Evolutionary conservation across 1,140 invertebrate genomes (phyloP).

Genomic region (Diabrotica virgifera): DNA sequence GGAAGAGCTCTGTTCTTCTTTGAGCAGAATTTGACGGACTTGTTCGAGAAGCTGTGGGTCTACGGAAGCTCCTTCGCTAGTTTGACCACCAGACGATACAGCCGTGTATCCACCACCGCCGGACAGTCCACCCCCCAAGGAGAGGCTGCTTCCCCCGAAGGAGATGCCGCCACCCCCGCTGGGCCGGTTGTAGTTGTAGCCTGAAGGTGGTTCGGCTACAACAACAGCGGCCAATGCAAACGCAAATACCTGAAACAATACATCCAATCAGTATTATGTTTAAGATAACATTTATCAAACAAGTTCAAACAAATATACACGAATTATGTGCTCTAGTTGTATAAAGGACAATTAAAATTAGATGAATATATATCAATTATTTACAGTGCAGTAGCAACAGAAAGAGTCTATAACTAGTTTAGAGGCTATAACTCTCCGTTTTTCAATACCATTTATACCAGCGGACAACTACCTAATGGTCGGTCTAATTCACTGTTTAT

Average conservation of each 20-base stretch:
- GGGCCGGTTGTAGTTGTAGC: slow-evolving; percentile 64
- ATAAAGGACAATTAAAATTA: too few relatives aligned
- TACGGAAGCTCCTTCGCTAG: slow-evolving; percentile 73
- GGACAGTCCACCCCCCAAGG: slow-evolving; percentile 50
- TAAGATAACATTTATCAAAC: too few relatives aligned
- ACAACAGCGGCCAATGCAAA: slow-evolving; percentile 58
- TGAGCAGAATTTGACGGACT: slow-evolving; percentile 75
- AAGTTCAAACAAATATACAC: too few relatives aligned
- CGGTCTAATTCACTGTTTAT: too few relatives aligned
- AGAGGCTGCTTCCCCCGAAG: slow-evolving; percentile 45
- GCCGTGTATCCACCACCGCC: slow-evolving; percentile 69
- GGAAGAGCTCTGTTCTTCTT: slow-evolving; percentile 67
- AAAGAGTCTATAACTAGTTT: too few relatives aligned
- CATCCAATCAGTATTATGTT: too few relatives aligned
- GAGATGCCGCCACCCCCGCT: slow-evolving; percentile 48
- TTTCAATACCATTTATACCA: too few relatives aligned
- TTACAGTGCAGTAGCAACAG: too few relatives aligned
- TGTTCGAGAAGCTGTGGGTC: slow-evolving; percentile 74
- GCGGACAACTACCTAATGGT: too few relatives aligned
- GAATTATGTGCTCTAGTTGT: too few relatives aligned
- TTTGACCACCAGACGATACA: slow-evolving; percentile 69
- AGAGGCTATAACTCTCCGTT: too few relatives aligned
- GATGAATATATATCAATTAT: too few relatives aligned
- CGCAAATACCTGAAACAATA: slow-evolving; percentile 58
- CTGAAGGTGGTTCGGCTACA: slow-evolving; percentile 61